phyloP scores from a whole-genome alignment of 1,140 invertebrate genomes.

The Sweltsa coloradensis region DNA sequence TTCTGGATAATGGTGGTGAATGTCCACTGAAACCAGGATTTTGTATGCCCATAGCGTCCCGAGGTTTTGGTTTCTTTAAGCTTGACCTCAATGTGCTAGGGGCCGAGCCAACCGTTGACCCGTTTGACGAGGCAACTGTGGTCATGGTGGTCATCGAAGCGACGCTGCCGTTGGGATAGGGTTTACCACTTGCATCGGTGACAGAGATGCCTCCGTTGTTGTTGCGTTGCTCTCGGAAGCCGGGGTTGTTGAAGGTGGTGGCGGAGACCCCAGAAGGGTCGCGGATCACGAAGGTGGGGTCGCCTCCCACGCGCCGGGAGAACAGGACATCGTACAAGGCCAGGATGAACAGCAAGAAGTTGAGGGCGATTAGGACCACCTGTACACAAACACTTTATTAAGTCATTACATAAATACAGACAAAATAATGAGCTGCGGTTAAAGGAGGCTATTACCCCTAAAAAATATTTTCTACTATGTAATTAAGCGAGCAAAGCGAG shows the following conservation, averaged over 20 bases:
- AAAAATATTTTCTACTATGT: too few species aligned
- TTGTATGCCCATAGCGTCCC: constrained; percentile 59
- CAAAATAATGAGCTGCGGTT: too few species aligned
- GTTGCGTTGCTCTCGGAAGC: constrained; percentile 53
- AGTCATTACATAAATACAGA: too few species aligned
- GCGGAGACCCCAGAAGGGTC: constrained; percentile 32
- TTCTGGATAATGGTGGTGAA: constrained; percentile 63
- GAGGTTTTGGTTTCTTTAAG: constrained; percentile 62
- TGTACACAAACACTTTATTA: too few species aligned
- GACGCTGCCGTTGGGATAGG: constrained; percentile 62
- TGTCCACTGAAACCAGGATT: constrained; percentile 71
- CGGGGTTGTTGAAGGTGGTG: constrained; percentile 70
- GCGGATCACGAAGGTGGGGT: constrained; percentile 41
- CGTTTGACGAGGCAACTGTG: constrained; percentile 50
- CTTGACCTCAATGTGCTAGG: constrained; percentile 63
- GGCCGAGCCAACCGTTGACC: constrained; percentile 43
- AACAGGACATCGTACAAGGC: constrained; percentile 64
- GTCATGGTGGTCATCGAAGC: constrained; percentile 59
- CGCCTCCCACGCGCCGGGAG: constrained; percentile 52
- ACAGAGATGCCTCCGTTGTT: constrained; percentile 52
- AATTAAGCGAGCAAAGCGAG: too few species aligned
- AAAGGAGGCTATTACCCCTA: too few species aligned
- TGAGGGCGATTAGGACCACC: constrained; percentile 61
- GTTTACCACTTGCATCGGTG: constrained; percentile 69
- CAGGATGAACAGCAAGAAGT: constrained; percentile 58